Base-by-base conservation (phyloP, 2,888 invertebrate genomes). In the Apodemia mormo region DNA sequence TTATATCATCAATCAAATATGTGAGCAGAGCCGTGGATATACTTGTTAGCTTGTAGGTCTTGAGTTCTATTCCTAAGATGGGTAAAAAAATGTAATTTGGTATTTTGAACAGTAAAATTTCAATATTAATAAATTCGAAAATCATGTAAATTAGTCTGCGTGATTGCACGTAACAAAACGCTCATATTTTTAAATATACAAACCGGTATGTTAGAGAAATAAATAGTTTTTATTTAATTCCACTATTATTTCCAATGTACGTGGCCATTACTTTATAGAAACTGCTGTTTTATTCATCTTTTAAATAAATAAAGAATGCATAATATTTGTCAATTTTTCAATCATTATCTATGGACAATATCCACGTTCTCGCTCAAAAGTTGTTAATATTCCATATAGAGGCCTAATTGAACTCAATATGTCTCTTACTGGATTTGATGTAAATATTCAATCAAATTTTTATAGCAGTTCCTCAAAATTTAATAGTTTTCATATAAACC, bases 401-500 rank as follows among this genome's bases (percentile, higher is more conserved):
- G 75, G 74, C 75, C 75, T 76, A 76, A 73, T 66, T 61, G 49
- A 69, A 68, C 54, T 43, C 68, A 65, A 52, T 52, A 64, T 40
- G 65, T 65, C 65, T 52, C 65, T 37, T 65, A 65, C 52, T 65
- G 68, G 52, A 68, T 68, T 69, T 69, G 65, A 65, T 69, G 65
- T 69, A 69, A 69, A 69, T 69, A 69, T 65, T 65, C 54, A 65
- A 69, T 69, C 65, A 30, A 65, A 65, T 65, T 65, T 68, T 65
- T 65, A 29, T 65, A 40, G 65, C 65, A 65, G 54, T 54, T 65
- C 54, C 68, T 54, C 64, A 40, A 54, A 49, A 37, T 69, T 65
- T 14, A 40, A 64, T 68, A 29, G n/a, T 61, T 43, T 67, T 40
- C 37, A 33, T 30, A 29, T 58, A 37, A 54, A 14, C 37, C 12